Base-by-base conservation (phyloP, 1,140 invertebrate species). In the Micrasema longulum region DNA sequence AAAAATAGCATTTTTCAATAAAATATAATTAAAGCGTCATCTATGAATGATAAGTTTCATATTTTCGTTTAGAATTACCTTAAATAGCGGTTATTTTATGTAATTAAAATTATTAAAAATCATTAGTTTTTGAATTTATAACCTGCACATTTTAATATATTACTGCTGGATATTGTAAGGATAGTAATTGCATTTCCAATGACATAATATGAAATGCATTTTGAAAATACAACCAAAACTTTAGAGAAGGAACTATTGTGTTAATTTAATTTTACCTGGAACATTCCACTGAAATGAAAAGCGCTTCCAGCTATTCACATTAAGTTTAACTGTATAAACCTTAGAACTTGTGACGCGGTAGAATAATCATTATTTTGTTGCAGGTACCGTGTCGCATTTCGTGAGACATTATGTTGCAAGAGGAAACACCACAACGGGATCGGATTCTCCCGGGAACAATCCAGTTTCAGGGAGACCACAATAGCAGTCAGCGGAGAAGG, bases 381-480 rank as follows among this genome's bases (percentile, higher is more conserved):
- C 78, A 91, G 91, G 75, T 97, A 95, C 81, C 85, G 95, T 11
- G 85, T 88, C 1, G 95, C 94, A 1, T 96, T 96, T 76, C 89
- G 87, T 64, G 88, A 91, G 77, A 91, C 89, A 1, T 82, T 92
- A 1, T 91, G 89, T 75, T 87, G 88, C 69, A 81, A 80, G 41
- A 78, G 80, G 2, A 66, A 72, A 14, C 75, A 78, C 3, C 77
- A 79, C 50, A 79, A 78, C 60, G 83, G 81, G 43, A 86, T 83
- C 65, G 84, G 82, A 18, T 85, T 87, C 45, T 76, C 77, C 43
- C 72, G 85, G 0, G 87, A 88, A 2, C 87, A 87, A 23, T 88
- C 87, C 12, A 88, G 87, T 79, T 82, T 88, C 74, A 81, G 87
- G 11, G 86, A 88, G 36, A 87, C 84, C 0, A 85, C 82, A 6